These are phyloP conservation scores for Ormyrus pomaceus DNA, from an alignment of 2,888 invertebrate genomes.

Conservation along the genomic window DNA sequence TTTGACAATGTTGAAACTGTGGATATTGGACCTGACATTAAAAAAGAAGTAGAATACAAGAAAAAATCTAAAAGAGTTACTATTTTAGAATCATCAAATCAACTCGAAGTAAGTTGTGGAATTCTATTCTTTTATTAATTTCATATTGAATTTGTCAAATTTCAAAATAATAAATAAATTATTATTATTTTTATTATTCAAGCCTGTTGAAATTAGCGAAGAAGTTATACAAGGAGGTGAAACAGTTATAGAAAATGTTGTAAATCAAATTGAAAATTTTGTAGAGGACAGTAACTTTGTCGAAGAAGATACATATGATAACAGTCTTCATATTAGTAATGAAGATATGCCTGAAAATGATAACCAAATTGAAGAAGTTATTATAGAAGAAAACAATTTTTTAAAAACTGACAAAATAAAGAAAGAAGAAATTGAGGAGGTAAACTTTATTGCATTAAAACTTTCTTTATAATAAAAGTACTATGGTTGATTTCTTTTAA, in stretches of 20 bases:
- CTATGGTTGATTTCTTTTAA: neutral
- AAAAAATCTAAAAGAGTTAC: slow-evolving; percentile 32
- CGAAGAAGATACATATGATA: slow-evolving; percentile 9
- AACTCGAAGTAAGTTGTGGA: slow-evolving; percentile 31
- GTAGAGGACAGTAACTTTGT: neutral
- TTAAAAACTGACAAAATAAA: slow-evolving; percentile 19
- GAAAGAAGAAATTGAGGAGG: slow-evolving; percentile 32
- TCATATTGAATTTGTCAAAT: slow-evolving; percentile 6
- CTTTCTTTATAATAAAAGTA: neutral
- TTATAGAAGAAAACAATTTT: slow-evolving; percentile 44
- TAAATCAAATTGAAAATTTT: slow-evolving; percentile 10
- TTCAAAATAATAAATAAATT: slow-evolving; percentile 7
- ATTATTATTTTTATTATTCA: neutral
- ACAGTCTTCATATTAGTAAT: slow-evolving; percentile 28
- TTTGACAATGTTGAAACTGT: slow-evolving; percentile 61
- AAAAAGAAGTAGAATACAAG: slow-evolving; percentile 36
- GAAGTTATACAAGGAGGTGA: slow-evolving; percentile 26
- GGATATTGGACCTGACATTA: slow-evolving; percentile 11
- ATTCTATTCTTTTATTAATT: slow-evolving; percentile 19
- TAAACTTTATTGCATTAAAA: slow-evolving; percentile 19
- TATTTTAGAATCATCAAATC: slow-evolving; percentile 16
- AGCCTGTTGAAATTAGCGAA: slow-evolving; percentile 20
- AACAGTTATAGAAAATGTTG: slow-evolving; percentile 5
- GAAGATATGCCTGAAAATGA: slow-evolving; percentile 30
- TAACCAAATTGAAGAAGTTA: slow-evolving; percentile 54